Conservation (phyloP, 2,113 vertebrate species). For the Pluvialis apricaria region DNA sequence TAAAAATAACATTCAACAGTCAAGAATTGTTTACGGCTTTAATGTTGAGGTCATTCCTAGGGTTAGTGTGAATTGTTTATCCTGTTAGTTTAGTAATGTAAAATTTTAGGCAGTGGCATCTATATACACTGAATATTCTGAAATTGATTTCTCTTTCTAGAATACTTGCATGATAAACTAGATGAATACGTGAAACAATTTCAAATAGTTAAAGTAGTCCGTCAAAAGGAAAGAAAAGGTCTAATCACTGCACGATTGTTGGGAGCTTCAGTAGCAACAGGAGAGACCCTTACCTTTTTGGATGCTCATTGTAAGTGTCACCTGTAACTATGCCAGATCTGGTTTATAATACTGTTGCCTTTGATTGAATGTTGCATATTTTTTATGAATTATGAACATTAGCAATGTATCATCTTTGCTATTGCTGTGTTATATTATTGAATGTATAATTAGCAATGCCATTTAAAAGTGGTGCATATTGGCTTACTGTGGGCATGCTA, state of each 20-base stretch:
- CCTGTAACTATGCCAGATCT: not conserved
- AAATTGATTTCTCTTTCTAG: slow-evolving; percentile 72
- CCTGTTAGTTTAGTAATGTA: not conserved
- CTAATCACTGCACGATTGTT: slow-evolving; percentile 93
- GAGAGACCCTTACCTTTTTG: slow-evolving; percentile 93
- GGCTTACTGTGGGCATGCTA: not conserved
- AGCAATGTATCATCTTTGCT: not conserved
- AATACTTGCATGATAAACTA: slow-evolving; percentile 85
- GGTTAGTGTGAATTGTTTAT: not conserved
- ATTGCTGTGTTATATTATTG: not conserved
- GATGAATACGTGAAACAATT: slow-evolving; percentile 90
- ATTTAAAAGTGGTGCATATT: not conserved
- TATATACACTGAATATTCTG: not conserved
- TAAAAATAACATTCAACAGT: not conserved
- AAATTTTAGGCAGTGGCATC: not conserved
- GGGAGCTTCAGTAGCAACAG: slow-evolving; percentile 89
- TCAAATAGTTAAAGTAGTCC: slow-evolving; percentile 88
- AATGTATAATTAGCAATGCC: not conserved
- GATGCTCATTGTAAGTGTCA: slow-evolving; percentile 95
- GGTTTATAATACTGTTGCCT: not conserved
- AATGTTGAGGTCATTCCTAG: not conserved
- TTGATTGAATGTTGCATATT: not conserved
- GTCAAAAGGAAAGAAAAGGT: slow-evolving; percentile 92
- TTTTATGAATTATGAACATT: not conserved
- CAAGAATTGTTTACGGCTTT: not conserved